phyloP scores from a whole-genome alignment of 2,888 invertebrate genomes.

The Pseudanteris insignis region DNA sequence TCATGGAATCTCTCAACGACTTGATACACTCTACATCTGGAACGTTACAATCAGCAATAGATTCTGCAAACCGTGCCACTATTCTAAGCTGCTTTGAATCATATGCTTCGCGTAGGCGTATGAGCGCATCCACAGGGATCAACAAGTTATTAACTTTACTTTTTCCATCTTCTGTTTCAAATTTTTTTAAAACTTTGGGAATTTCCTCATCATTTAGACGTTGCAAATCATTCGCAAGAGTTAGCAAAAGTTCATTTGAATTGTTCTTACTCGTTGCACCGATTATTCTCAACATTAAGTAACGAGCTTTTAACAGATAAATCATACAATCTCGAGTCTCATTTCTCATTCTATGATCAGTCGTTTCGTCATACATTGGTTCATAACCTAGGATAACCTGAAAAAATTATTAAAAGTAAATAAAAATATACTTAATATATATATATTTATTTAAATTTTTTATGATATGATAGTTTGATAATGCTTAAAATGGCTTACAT shows the following conservation, averaged over 20 bases:
- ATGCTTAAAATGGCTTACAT: conserved; percentile 48
- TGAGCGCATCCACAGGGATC: conserved; percentile 61
- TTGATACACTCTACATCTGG: conserved; percentile 57
- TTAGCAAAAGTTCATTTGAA: conserved; percentile 50
- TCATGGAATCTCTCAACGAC: conserved; percentile 49
- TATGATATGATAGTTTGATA: too few relatives aligned
- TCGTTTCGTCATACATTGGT: conserved; percentile 50
- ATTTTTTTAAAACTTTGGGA: conserved; percentile 53
- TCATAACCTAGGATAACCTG: conserved; percentile 63
- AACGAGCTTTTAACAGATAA: conserved; percentile 55
- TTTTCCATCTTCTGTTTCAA: conserved; percentile 48
- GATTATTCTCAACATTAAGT: conserved; percentile 58
- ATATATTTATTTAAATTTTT: conserved; percentile 3
- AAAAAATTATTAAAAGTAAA: too few relatives aligned
- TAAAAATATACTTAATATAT: too few relatives aligned
- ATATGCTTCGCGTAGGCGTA: conserved; percentile 60
- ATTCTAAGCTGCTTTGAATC: conserved; percentile 59
- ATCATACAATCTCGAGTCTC: conserved; percentile 61
- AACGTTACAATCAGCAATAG: conserved; percentile 51
- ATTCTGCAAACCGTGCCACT: conserved; percentile 56
- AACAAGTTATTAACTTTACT: conserved; percentile 56
- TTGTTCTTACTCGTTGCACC: conserved; percentile 55
- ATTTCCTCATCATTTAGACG: conserved; percentile 53
- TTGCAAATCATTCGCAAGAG: conserved; percentile 53
- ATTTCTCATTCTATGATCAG: conserved; percentile 55